These are phyloP conservation scores for Neoscelio sp. DNA, from an alignment of 2,888 invertebrate genomes.

Conservation along the genomic window DNA sequence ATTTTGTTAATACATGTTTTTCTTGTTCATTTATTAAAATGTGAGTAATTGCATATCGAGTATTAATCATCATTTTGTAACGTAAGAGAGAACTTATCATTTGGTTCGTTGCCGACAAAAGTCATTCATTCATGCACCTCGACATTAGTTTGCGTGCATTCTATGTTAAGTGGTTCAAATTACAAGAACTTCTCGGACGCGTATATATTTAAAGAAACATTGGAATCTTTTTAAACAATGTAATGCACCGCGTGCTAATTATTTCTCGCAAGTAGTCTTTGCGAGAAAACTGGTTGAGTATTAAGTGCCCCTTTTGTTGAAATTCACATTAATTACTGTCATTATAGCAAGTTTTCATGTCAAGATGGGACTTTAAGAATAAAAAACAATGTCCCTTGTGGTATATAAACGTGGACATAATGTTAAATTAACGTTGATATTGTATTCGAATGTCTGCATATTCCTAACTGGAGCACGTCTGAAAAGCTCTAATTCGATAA, in stretches of 20 bases:
- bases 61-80: neutral
- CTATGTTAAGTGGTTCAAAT: constrained; percentile 47
- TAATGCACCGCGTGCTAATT: constrained; percentile 33
- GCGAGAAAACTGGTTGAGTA: constrained; percentile 44
- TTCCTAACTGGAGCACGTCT: no score
- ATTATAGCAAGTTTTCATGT: constrained; percentile 35
- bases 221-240: constrained; percentile 37
- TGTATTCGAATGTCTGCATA: no score
- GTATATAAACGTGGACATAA: no score
- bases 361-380: constrained; percentile 19
- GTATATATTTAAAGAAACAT: constrained; percentile 28
- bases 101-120: no score
- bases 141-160: constrained; percentile 4
- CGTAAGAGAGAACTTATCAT: neutral
- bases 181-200: constrained; percentile 14
- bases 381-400: no score
- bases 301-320: constrained; percentile 7
- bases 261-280: constrained; percentile 13
- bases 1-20: no score
- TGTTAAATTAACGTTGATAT: no score
- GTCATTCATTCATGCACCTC: neutral
- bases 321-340: constrained; percentile 5
- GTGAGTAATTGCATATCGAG: no score
- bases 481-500: no score
- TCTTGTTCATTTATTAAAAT: no score